Percentiles rank a stretch among this genome's conserved stretches.
Conservation (phyloP, 2,797 vertebrate genomes). For the Sylvia borin region DNA sequence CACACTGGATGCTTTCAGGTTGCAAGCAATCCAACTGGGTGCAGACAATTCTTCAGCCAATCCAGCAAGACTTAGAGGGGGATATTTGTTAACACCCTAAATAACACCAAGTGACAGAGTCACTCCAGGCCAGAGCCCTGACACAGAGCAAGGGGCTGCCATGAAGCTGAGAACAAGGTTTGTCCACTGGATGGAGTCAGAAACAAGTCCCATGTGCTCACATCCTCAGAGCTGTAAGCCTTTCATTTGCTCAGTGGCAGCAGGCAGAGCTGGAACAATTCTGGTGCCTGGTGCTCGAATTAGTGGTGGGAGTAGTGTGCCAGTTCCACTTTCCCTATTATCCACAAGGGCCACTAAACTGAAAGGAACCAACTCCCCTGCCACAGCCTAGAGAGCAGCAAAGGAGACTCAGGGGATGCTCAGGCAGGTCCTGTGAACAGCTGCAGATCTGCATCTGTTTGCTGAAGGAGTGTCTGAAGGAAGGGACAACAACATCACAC, state of each 20-base stretch:
- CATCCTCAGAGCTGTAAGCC: not conserved
- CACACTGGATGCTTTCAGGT: not conserved
- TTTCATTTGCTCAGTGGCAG: not conserved
- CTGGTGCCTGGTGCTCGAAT: not conserved
- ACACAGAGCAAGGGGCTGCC: not conserved
- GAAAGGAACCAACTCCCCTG: not conserved
- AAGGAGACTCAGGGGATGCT: not conserved
- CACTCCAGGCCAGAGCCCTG: not conserved
- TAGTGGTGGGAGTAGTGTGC: not conserved
- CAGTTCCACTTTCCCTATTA: not conserved
- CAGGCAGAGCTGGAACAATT: not conserved
- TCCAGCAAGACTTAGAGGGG: not conserved
- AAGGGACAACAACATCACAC: not conserved
- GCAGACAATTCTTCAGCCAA: not conserved
- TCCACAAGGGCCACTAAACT: not conserved
- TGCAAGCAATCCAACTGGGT: not conserved
- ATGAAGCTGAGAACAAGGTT: not conserved
- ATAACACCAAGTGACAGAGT: not conserved
- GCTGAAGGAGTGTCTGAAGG: not conserved
- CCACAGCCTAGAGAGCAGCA: not conserved
- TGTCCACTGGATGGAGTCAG: not conserved
- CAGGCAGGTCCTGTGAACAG: not conserved
- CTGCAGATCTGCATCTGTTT: not conserved
- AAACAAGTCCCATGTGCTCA: not conserved
- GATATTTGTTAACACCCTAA: not conserved